A percentile compares a stretch with the other conserved stretches of the same genome.
phyloP scores from a whole-genome alignment of 2,888 invertebrate species.

The Saturnia japonica region DNA sequence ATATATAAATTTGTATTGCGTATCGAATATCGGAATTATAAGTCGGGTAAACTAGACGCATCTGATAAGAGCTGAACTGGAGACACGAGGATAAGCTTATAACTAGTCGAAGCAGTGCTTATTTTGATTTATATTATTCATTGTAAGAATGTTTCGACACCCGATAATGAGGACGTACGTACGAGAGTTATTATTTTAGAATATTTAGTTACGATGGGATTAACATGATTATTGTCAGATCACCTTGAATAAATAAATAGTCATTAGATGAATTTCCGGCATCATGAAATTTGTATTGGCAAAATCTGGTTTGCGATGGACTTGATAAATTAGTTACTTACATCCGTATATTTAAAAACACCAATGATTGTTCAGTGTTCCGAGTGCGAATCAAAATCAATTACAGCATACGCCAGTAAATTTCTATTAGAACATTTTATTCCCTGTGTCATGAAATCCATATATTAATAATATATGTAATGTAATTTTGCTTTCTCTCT shows the following conservation, averaged over 20 bases:
- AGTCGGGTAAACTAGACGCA: conserved; percentile 36
- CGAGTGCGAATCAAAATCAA: background rate
- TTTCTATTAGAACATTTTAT: background rate
- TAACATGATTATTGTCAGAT: background rate
- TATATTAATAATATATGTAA: no score
- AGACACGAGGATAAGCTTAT: conserved; percentile 1
- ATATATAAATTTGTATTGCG: conserved; percentile 31
- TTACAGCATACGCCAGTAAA: background rate
- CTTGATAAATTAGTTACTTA: no score
- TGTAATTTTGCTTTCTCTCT: background rate
- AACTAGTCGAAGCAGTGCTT: background rate
- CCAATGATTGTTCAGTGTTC: background rate
- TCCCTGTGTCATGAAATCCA: no score
- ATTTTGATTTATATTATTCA: conserved; percentile 10
- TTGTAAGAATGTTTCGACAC: conserved; percentile 1
- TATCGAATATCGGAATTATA: conserved; percentile 45
- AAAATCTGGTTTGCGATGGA: no score
- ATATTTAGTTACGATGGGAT: background rate
- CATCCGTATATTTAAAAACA: background rate
- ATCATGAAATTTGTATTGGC: background rate
- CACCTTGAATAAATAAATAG: background rate
- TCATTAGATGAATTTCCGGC: background rate
- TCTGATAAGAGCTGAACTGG: conserved; percentile 38
- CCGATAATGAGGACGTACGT: background rate
- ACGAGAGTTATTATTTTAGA: background rate